Evolutionary conservation across 2,888 invertebrate genomes (phyloP).

Genomic region (Xestia xanthographa): DNA sequence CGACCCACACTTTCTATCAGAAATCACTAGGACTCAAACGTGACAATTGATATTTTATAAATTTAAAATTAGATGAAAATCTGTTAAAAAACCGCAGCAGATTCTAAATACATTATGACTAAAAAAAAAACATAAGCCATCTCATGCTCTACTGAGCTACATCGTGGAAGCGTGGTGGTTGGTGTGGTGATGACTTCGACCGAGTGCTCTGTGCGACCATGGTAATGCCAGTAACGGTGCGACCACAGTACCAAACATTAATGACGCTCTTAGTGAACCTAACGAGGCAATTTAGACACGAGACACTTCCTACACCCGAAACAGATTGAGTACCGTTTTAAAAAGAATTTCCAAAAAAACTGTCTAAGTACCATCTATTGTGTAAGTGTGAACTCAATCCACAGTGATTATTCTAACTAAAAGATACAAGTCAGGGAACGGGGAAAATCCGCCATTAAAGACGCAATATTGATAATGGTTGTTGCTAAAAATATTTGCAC

Average conservation of each 20-base stretch:
- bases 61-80: slow-evolving; percentile 49
- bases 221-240: slow-evolving; percentile 48
- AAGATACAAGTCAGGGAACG: slow-evolving; percentile 15
- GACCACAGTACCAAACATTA: slow-evolving; percentile 36
- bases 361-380: not conserved
- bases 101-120: slow-evolving; percentile 75
- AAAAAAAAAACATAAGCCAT: slow-evolving; percentile 68
- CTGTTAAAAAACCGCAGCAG: slow-evolving; percentile 65
- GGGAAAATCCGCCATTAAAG: slow-evolving; percentile 17
- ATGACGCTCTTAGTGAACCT: slow-evolving; percentile 36
- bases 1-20: slow-evolving; percentile 34
- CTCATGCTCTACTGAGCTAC: slow-evolving; percentile 83
- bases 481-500: slow-evolving; percentile 20
- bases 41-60: slow-evolving; percentile 33
- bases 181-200: slow-evolving; percentile 57
- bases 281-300: slow-evolving; percentile 49
- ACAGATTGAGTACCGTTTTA: slow-evolving; percentile 33
- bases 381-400: slow-evolving; percentile 4
- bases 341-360: slow-evolving; percentile 11
- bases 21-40: slow-evolving; percentile 19
- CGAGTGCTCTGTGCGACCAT: not conserved
- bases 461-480: not conserved
- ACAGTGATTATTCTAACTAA: slow-evolving; percentile 17
- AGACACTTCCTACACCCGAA: slow-evolving; percentile 16
- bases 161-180: slow-evolving; percentile 64